Percentiles rank a stretch among this genome's conserved stretches.
phyloP scores from a whole-genome alignment of 2,888 invertebrate genomes.

The Volucella zonaria region DNA sequence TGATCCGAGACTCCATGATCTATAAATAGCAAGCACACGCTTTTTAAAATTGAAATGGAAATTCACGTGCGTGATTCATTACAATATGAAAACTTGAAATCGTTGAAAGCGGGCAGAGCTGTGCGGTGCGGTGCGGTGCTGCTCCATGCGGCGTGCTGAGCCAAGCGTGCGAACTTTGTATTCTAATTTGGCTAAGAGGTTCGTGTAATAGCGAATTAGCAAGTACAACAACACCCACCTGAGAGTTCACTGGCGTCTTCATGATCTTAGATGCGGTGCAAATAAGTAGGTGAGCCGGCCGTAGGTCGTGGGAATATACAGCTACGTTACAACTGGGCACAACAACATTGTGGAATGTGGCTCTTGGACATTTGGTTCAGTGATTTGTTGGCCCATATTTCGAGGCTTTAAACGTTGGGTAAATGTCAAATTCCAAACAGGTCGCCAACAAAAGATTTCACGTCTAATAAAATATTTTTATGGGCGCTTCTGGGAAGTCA shows the following conservation, averaged over 20 bases:
- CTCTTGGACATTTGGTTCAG: slow-evolving; percentile 10
- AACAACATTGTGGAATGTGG: slow-evolving; percentile 25
- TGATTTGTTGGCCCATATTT: slow-evolving; percentile 43
- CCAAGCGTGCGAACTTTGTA: slow-evolving; percentile 64
- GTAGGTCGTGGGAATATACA: slow-evolving; percentile 58
- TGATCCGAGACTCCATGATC: slow-evolving; percentile 21
- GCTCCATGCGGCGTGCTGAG: slow-evolving; percentile 3
- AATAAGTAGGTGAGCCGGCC: slow-evolving; percentile 44
- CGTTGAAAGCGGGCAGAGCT: too few relatives aligned
- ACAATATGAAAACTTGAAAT: background rate
- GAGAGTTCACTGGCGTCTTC: slow-evolving; percentile 39
- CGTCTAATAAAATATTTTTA: slow-evolving; percentile 46
- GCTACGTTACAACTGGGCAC: background rate
- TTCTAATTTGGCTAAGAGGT: slow-evolving; percentile 54
- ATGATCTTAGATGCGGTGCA: slow-evolving; percentile 18
- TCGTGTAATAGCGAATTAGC: slow-evolving; percentile 51
- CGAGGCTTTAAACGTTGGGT: slow-evolving; percentile 31
- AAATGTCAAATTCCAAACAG: slow-evolving; percentile 55
- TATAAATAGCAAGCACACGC: slow-evolving; percentile 70
- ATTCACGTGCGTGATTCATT: slow-evolving; percentile 66
- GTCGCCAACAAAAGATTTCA: slow-evolving; percentile 35
- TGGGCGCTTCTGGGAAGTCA: slow-evolving; percentile 41
- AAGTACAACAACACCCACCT: slow-evolving; percentile 60
- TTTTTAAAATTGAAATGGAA: slow-evolving; percentile 70
- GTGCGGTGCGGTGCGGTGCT: too few relatives aligned